These are phyloP conservation scores for Drosophila malerkotliana DNA, from an alignment of 1,140 invertebrate genomes.

Conservation along the genomic window DNA sequence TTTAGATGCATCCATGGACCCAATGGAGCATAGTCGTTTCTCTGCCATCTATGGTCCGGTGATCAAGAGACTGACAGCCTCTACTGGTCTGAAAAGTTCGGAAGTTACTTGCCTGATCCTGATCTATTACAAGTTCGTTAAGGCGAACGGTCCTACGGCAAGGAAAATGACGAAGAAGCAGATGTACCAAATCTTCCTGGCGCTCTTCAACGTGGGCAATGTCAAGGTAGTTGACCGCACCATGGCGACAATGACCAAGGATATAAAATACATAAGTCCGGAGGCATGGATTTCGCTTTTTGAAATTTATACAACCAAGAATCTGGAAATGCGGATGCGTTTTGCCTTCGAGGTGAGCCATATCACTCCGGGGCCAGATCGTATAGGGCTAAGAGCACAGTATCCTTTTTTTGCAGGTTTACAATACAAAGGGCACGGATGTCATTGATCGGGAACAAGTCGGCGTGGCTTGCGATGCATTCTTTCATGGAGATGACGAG, in stretches of 20 bases:
- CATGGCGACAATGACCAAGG: slow-evolving; percentile 26
- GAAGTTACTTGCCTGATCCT: neutral
- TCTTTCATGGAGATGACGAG: slow-evolving; percentile 50
- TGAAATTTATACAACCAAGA: slow-evolving; percentile 29
- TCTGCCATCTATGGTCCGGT: neutral
- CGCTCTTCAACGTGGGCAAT: slow-evolving; percentile 16
- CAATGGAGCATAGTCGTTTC: neutral
- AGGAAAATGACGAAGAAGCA: neutral
- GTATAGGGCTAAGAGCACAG: neutral
- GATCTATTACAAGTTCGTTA: neutral
- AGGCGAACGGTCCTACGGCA: neutral
- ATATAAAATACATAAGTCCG: slow-evolving; percentile 23
- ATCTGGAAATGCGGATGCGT: slow-evolving; percentile 32
- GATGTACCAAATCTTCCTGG: neutral
- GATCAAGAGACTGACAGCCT: neutral
- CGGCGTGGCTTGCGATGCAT: slow-evolving; percentile 33
- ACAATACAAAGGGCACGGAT: slow-evolving; percentile 49
- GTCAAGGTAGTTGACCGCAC: slow-evolving; percentile 32
- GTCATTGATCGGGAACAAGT: slow-evolving; percentile 51
- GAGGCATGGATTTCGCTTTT: slow-evolving; percentile 37
- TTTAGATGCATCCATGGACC: neutral
- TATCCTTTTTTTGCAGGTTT: slow-evolving; percentile 39
- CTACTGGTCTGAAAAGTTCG: neutral
- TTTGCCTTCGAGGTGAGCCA: slow-evolving; percentile 43
- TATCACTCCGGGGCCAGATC: neutral